Conservation (phyloP, 1,140 invertebrate species). For the Dendroctonus ponderosae region DNA sequence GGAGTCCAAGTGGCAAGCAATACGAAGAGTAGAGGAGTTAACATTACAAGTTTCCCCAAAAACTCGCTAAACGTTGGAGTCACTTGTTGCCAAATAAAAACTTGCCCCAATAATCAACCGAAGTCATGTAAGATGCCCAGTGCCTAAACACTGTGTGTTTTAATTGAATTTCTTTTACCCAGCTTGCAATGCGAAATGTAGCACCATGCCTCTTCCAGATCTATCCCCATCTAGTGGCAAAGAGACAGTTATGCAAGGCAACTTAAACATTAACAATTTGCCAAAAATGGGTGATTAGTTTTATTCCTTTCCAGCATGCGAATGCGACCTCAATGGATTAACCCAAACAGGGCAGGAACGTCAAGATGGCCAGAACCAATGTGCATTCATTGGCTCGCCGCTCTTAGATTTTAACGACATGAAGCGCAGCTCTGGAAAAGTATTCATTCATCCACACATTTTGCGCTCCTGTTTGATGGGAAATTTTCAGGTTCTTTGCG, state of each 20-base stretch:
- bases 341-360: too few species aligned
- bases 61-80: background rate
- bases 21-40: slow-evolving; percentile 1
- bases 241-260: too few species aligned
- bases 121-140: background rate
- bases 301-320: background rate
- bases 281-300: background rate
- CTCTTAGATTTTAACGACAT: background rate
- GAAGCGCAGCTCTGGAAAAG: background rate
- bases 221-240: too few species aligned
- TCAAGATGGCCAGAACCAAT: slow-evolving; percentile 35
- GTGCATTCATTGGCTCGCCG: slow-evolving; percentile 34
- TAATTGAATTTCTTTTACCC: background rate
- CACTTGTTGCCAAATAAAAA: background rate
- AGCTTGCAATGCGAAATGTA: slow-evolving; percentile 2
- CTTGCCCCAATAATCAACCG: slow-evolving; percentile 11
- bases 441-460: background rate
- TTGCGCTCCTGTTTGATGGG: background rate
- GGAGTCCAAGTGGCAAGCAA: slow-evolving; percentile 15
- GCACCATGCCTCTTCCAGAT: background rate
- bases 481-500: background rate
- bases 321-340: background rate
- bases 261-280: too few species aligned
- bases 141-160: background rate
- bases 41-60: slow-evolving; percentile 3